Evolutionary conservation across 1,140 invertebrate genomes (phyloP), one percentile per base, ranked within the genome.

Genomic region (Cydia fagiglandana): DNA sequence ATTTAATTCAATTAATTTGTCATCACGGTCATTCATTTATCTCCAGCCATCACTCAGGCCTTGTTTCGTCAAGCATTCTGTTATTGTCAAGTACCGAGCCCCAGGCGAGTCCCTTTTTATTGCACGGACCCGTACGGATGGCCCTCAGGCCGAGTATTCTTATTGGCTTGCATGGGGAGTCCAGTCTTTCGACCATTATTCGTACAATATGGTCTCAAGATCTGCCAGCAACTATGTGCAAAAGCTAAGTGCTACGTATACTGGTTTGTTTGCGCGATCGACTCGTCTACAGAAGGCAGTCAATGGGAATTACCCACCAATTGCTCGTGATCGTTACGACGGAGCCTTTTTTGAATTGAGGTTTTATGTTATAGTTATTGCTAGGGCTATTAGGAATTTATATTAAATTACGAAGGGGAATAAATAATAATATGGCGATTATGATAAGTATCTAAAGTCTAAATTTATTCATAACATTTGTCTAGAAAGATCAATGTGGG

Each of bases 21-120:
- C 41, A 34, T 53, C 47, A n/a, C 5, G 45, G 5, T 15, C 47
- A 50, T 50, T 15, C 12, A 15, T 0, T 15, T 61, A 61, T 24
- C 17, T 61, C 20, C 6, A 61, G 53, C 53, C 10, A 61, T 61
- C 56, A 24, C 20, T 61, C 20, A 24, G 56, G 2, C 56, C 56
- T n/a, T 61, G 56, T 61, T 61, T 61, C 56, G 20, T 61, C 56
- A 61, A 24, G 56, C 56, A 24, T 61, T 61, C 56, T 24, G 56
- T 56, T 56, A 56, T 56, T 56, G 53, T 56, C 53, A 61, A 61
- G 56, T 24, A 12, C 5, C 7, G 53, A 17, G 56, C 56, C 56
- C 53, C 15, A n/a, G 17, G 53, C 53, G 2, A 10, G 50, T n/a
- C 56, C 20, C 56, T 61, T 24, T 61, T 61, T 61, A 61, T 61